phyloP scores from a whole-genome alignment of 2,113 vertebrate genomes.

The Cettia cetti region DNA sequence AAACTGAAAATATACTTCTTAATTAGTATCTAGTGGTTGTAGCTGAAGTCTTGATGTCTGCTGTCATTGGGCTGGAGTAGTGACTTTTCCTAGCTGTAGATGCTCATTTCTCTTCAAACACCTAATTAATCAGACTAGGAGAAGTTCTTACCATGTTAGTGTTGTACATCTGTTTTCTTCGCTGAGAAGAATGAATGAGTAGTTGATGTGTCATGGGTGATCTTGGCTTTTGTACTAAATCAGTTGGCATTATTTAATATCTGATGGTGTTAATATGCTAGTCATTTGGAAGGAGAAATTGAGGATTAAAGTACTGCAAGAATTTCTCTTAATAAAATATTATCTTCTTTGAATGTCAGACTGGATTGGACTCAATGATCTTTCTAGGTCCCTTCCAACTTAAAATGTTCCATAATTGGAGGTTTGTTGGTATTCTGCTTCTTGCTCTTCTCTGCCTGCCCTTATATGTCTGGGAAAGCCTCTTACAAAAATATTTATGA shows the following conservation, averaged over 20 bases:
- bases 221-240: neutral
- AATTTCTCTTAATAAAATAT: neutral
- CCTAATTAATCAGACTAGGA: neutral
- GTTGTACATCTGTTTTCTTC: neutral
- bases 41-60: neutral
- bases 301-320: neutral
- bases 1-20: neutral
- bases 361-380: neutral
- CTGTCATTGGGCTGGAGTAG: neutral
- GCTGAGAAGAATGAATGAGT: neutral
- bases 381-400: neutral
- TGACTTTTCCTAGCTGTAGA: neutral
- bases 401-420: neutral
- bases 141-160: neutral
- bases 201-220: neutral
- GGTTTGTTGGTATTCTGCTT: neutral
- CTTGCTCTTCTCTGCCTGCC: neutral
- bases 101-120: neutral
- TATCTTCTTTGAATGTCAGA: neutral
- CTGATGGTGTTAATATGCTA: neutral
- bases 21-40: neutral
- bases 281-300: neutral
- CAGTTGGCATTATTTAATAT: neutral
- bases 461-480: accelerated
- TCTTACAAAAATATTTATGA: neutral